Percentiles rank a stretch among this genome's conserved stretches.
Conservation (phyloP, 30 jellyfish, hydroid and myxozoan genomes). For the Rhopilema esculentum region DNA sequence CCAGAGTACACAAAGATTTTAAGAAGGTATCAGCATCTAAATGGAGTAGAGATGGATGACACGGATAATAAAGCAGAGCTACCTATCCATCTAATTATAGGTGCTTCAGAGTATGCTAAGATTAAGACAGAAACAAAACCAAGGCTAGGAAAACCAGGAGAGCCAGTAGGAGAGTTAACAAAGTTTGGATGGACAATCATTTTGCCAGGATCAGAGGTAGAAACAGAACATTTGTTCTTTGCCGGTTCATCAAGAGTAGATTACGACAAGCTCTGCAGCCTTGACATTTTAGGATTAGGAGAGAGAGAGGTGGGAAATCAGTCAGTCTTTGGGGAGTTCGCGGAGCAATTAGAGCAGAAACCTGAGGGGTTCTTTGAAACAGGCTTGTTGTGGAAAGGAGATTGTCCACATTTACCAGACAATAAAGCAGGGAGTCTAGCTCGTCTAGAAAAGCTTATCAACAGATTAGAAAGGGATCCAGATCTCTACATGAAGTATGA, state of each 20-base stretch:
- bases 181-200: slow-evolving; percentile 22
- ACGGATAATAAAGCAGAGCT: slow-evolving; percentile 22
- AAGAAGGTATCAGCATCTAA: slow-evolving; percentile 39
- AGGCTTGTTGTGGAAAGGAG: slow-evolving; percentile 69
- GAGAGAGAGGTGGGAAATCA: slow-evolving; percentile 39
- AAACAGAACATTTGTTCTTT: slow-evolving; percentile 30
- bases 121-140: slow-evolving; percentile 12
- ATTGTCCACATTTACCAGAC: slow-evolving; percentile 42
- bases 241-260: slow-evolving; percentile 49
- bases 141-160: slow-evolving; percentile 5
- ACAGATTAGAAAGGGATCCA: slow-evolving; percentile 62
- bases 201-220: slow-evolving; percentile 17
- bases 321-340: slow-evolving; percentile 21
- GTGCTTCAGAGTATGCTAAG: slow-evolving; percentile 28
- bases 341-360: slow-evolving; percentile 26
- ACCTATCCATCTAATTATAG: slow-evolving; percentile 23
- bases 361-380: slow-evolving; percentile 78
- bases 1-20: slow-evolving; percentile 31
- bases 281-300: slow-evolving; percentile 65
- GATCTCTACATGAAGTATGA: slow-evolving; percentile 58
- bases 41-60: slow-evolving; percentile 49
- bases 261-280: slow-evolving; percentile 75
- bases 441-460: slow-evolving; percentile 40
- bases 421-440: slow-evolving; percentile 78
- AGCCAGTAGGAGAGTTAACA: slow-evolving; percentile 6